phyloP scores from a whole-genome alignment of 2,888 invertebrate genomes.

The Trachelus iudaicus region DNA sequence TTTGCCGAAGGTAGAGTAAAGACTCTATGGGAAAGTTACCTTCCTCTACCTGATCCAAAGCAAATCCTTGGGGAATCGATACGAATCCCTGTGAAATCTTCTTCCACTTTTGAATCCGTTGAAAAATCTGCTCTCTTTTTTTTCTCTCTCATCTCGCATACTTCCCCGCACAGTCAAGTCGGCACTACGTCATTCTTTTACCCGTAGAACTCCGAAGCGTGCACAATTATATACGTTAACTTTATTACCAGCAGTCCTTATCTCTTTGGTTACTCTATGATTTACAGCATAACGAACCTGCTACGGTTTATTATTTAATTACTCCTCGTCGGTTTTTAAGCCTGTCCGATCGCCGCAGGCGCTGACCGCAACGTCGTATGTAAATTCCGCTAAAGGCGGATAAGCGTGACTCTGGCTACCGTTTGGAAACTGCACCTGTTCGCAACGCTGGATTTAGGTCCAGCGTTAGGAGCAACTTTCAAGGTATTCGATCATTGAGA shows the following conservation, averaged over 20 bases:
- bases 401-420: neutral
- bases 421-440: neutral
- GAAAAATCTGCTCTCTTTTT: neutral
- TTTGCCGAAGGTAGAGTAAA: neutral
- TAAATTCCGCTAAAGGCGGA: neutral
- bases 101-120: no score
- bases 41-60: neutral
- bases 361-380: constrained; percentile 1
- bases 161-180: neutral
- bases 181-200: neutral
- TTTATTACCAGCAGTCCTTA: constrained; percentile 10
- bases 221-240: neutral
- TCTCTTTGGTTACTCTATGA: constrained; percentile 9
- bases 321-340: constrained; percentile 2
- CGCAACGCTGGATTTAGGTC: neutral
- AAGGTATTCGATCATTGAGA: neutral
- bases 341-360: neutral
- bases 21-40: neutral
- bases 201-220: neutral
- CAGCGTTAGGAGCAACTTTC: neutral
- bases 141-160: neutral
- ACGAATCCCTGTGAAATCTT: neutral
- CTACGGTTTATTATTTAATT: constrained; percentile 10
- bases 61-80: neutral
- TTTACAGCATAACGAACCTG: constrained; percentile 2